These are phyloP conservation scores for Diplolepis rosae DNA, from an alignment of 2,888 invertebrate genomes.

Conservation along the genomic window DNA sequence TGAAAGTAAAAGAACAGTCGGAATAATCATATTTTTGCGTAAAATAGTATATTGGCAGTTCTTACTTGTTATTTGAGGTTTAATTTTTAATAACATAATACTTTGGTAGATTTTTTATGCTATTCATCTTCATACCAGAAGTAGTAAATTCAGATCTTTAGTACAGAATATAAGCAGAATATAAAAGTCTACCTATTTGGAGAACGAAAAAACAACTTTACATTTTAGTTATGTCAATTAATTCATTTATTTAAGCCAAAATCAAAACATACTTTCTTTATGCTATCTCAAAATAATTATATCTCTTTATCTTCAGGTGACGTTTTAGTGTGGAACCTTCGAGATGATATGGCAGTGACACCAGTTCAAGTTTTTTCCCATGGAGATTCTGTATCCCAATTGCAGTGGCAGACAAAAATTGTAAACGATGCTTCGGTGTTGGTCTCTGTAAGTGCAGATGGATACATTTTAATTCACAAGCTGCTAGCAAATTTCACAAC, in stretches of 20 bases:
- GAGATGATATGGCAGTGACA: conserved; percentile 58
- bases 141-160: too few species aligned
- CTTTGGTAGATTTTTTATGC: too few species aligned
- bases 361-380: conserved; percentile 63
- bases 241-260: neutral
- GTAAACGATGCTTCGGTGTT: conserved; percentile 60
- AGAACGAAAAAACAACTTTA: too few species aligned
- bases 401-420: conserved; percentile 64
- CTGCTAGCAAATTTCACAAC: conserved; percentile 63
- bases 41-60: too few species aligned
- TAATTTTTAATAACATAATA: too few species aligned
- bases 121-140: too few species aligned
- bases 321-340: conserved; percentile 69
- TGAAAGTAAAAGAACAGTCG: too few species aligned
- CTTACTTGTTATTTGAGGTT: too few species aligned
- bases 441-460: conserved; percentile 66
- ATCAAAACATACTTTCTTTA: neutral
- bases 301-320: conserved; percentile 64
- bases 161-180: too few species aligned
- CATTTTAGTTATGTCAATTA: neutral
- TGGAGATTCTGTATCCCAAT: conserved; percentile 63
- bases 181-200: too few species aligned
- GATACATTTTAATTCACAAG: conserved; percentile 65
- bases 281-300: too few species aligned
- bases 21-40: too few species aligned